Conservation (phyloP, 2,113 vertebrate genomes). For the Hyaena hyaena region DNA sequence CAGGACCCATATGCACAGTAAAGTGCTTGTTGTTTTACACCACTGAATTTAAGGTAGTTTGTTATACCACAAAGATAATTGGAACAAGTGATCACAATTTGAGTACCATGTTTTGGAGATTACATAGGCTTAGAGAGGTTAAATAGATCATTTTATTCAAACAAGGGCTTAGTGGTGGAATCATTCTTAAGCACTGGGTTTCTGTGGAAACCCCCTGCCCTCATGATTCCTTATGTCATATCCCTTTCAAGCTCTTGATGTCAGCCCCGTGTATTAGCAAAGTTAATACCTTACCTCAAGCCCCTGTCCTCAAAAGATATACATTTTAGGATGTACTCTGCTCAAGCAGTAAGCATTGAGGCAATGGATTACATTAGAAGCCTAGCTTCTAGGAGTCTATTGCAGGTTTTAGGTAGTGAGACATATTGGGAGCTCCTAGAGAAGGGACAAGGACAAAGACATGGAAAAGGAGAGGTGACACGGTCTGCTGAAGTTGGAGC, state of each 20-base stretch:
- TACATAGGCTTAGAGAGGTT: neutral
- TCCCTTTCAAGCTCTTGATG: neutral
- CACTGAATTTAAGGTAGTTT: neutral
- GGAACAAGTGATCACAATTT: neutral
- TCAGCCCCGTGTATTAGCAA: neutral
- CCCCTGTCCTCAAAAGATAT: neutral
- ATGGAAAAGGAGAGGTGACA: neutral
- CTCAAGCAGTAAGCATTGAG: neutral
- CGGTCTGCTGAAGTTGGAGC: neutral
- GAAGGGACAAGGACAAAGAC: neutral
- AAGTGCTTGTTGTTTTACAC: neutral
- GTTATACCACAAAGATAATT: neutral
- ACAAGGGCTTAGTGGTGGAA: neutral
- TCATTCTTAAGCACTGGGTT: neutral
- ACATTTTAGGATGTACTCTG: neutral
- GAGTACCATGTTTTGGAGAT: neutral
- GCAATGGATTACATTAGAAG: neutral
- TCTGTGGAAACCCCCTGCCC: neutral
- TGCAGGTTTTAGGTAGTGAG: neutral
- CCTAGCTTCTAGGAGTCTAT: neutral
- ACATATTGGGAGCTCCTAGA: neutral
- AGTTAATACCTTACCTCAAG: neutral
- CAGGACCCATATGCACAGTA: neutral
- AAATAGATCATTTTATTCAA: neutral
- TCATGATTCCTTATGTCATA: neutral